Base-by-base conservation (phyloP, 2,888 invertebrate species). In the Tenodera sinensis region DNA sequence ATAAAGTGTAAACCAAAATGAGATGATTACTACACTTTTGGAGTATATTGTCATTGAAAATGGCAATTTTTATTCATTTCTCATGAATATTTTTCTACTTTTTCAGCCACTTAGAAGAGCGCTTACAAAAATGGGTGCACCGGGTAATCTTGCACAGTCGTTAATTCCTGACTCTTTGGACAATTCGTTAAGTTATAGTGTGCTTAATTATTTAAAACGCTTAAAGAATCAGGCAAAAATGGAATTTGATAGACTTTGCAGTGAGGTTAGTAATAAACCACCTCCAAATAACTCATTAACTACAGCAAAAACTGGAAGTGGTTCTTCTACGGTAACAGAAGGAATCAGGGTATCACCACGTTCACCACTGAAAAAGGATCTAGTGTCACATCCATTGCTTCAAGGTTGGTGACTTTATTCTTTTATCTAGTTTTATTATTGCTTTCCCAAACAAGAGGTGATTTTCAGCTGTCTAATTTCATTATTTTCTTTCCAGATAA, bases 141-240 rank as follows among this genome's bases (percentile, higher is more conserved):
- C 97, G 0, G 95, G 96, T 83, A 96, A 96, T 87, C 93, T 98
- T 90, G 95, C 97, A 15, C 97, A 97, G 93, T 97, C 97, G 91
- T 94, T 98, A 91, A 96, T 99, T 90, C 98, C 99, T 0, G 99
- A 99, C 92, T 97, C 96, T 91, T 96, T 97, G 92, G 99, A 99
- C 93, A 98, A 97, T 93, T 97, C 97, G 91, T 95, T 99, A 90
- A 98, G 98, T 92, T 98, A 97, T 93, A 97, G 97, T 90, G 98
- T 99, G 84, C 95, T 98, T 90, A 98, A 98, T 93, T 98, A 99
- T 93, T 94, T 99, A 92, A 99, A 99, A 94, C 96, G 98, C 93
- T 95, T 99, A 92, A 99, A 99, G 94, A 98, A 98, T 93, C 97
- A 98, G 93, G 98, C 98, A 28, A 98, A 98, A 93, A 95, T 96